Evolutionary conservation across 2,888 invertebrate species (phyloP), one percentile per base, ranked within the genome.

Genomic region (Tachina fera): DNA sequence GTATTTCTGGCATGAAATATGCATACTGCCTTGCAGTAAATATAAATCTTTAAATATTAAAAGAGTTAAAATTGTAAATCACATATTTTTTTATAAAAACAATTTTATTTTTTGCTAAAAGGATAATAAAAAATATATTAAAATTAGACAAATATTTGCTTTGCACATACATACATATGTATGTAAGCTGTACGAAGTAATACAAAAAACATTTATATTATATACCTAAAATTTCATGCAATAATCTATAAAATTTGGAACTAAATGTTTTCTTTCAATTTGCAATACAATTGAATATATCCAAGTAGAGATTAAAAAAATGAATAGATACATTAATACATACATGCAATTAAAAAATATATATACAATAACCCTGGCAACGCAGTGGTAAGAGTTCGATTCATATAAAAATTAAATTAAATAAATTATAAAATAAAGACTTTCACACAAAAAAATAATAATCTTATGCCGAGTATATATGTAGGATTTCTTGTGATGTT

Each of bases 191-290:
- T n/a, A 14, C 47, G 4, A 9, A 41, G 16, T 68, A 9, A 5
- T 16, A 16, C n/a, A 45, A 22, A n/a, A 71, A n/a, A 56, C 16
- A 31, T 14, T 61, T 63, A 1, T 3, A 11, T 41, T 4, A 31
- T 51, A 41, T 14, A 39, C 3, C 31, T 47, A 45, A 11, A 31
- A n/a, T 31, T 72, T n/a, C 10, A 60, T 71, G 4, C 8, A 14
- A 58, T 22, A 19, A 8, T 14, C 39, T 19, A 65, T 14, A 22
- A 71, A 61, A 49, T 41, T 74, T 51, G 51, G 63, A 22, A 75
- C 43, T 43, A 43, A 6, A 75, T 61, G 43, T 63, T 75, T 61
- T 63, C 51, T 51, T 74, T 75, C 49, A 43, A 51, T 53, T 75
- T 75, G 19, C 41, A 10, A 51, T 22, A n/a, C 19, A 51, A 41